Evolutionary conservation across 2,113 vertebrate species (phyloP).

Genomic region (Daphoenositta chrysoptera): DNA sequence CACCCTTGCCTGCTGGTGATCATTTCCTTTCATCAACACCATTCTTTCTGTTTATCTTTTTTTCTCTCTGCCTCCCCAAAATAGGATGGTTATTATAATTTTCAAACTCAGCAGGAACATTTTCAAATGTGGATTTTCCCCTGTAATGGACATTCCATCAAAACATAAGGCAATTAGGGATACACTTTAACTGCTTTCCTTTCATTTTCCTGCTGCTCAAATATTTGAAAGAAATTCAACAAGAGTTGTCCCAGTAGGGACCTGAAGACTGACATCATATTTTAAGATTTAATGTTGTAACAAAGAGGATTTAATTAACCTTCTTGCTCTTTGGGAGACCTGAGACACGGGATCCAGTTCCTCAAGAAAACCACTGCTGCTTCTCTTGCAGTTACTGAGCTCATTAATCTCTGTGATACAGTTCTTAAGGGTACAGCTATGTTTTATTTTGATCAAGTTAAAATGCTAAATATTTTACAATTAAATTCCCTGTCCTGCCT

Average conservation of each 20-base stretch:
- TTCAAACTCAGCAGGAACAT: background rate
- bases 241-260: background rate
- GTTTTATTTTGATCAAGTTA: background rate
- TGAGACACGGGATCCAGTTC: background rate
- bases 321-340: background rate
- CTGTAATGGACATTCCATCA: background rate
- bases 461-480: background rate
- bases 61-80: background rate
- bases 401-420: background rate
- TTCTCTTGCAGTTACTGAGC: background rate
- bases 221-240: background rate
- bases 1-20: background rate
- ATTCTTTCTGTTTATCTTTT: background rate
- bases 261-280: background rate
- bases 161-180: background rate
- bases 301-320: slow-evolving; percentile 19
- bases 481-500: background rate
- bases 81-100: background rate
- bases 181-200: background rate
- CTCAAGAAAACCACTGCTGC: background rate
- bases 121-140: background rate
- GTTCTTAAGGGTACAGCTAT: background rate
- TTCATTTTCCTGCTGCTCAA: background rate
- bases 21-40: background rate
- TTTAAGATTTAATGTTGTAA: background rate